phyloP scores from a whole-genome alignment of 1,140 invertebrate genomes.

The Papilio dardanus region DNA sequence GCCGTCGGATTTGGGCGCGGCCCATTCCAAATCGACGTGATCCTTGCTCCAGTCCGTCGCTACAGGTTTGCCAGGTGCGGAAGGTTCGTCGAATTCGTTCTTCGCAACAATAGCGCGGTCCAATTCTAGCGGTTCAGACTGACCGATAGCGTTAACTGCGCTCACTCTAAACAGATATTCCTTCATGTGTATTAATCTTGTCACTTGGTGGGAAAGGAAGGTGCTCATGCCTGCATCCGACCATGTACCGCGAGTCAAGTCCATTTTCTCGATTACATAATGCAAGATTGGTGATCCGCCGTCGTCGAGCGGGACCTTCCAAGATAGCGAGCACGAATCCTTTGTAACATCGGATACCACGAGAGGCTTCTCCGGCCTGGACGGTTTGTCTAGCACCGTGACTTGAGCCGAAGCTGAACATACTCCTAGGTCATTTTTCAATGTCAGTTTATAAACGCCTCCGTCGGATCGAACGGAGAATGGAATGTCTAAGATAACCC shows the following conservation, averaged over 20 bases:
- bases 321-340: slow-evolving; percentile 93
- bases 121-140: slow-evolving; percentile 95
- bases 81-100: slow-evolving; percentile 97
- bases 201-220: slow-evolving; percentile 91
- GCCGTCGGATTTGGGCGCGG: slow-evolving; percentile 92
- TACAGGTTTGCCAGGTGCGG: slow-evolving; percentile 94
- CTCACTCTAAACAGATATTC: slow-evolving; percentile 96
- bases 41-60: slow-evolving; percentile 96
- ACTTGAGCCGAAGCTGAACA: slow-evolving; percentile 92
- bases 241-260: slow-evolving; percentile 96
- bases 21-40: slow-evolving; percentile 96
- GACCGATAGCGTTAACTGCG: slow-evolving; percentile 97
- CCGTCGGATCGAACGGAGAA: slow-evolving; percentile 91
- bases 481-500: slow-evolving; percentile 93
- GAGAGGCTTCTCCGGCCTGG: slow-evolving; percentile 93
- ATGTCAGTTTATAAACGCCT: slow-evolving; percentile 92
- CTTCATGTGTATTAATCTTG: slow-evolving; percentile 94
- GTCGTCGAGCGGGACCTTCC: slow-evolving; percentile 93
- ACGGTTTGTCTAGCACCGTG: slow-evolving; percentile 94
- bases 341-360: slow-evolving; percentile 93
- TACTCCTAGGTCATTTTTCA: slow-evolving; percentile 93
- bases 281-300: slow-evolving; percentile 97
- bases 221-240: slow-evolving; percentile 95
- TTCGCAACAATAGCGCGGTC: slow-evolving; percentile 94
- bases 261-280: slow-evolving; percentile 99